A percentile compares a stretch with the other conserved stretches of the same genome.
phyloP scores from a whole-genome alignment of 1,140 invertebrate genomes.

The Parasteatoda tepidariorum region DNA sequence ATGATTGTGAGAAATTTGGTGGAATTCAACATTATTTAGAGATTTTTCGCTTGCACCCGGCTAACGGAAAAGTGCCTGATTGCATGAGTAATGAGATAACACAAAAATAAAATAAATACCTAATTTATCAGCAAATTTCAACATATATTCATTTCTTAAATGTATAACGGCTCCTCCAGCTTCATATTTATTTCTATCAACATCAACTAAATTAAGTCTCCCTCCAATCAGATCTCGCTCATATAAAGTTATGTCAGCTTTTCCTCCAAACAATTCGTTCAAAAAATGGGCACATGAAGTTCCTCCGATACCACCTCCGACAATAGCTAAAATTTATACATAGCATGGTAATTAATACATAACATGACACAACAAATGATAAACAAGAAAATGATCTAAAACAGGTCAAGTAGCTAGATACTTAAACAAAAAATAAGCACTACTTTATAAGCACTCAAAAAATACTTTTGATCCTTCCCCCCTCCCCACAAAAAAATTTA shows the following conservation, averaged over 20 bases:
- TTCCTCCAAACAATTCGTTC: slow-evolving; percentile 71
- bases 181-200: slow-evolving; percentile 73
- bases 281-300: slow-evolving; percentile 74
- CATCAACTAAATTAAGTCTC: slow-evolving; percentile 71
- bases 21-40: too few species aligned
- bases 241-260: slow-evolving; percentile 72
- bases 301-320: slow-evolving; percentile 77
- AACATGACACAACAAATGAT: too few species aligned
- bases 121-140: slow-evolving; percentile 70
- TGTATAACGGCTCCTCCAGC: slow-evolving; percentile 75
- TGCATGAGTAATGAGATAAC: background rate
- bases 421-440: too few species aligned
- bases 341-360: too few species aligned
- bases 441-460: too few species aligned
- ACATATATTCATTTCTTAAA: slow-evolving; percentile 74
- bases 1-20: too few species aligned
- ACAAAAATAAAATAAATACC: slow-evolving; percentile 19
- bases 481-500: too few species aligned
- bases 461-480: too few species aligned
- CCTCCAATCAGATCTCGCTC: slow-evolving; percentile 74
- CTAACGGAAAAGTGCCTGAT: too few species aligned
- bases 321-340: slow-evolving; percentile 72
- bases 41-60: too few species aligned
- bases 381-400: too few species aligned
- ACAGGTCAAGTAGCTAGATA: too few species aligned